phyloP scores from a whole-genome alignment of 2,797 vertebrate species.

The Miichthys miiuy region DNA sequence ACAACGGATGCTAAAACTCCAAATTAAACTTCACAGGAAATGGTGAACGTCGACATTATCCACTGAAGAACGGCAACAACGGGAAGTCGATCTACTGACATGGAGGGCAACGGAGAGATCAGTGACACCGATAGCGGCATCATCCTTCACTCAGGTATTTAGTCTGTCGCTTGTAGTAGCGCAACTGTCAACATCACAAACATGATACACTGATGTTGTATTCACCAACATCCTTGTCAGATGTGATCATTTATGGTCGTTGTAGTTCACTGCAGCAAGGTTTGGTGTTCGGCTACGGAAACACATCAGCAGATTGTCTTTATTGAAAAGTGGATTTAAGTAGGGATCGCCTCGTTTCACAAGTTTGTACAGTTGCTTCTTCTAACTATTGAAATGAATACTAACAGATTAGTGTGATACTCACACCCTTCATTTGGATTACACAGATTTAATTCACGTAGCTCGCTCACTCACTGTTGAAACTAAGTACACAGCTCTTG shows the following conservation, averaged over 20 bases:
- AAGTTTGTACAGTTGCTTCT: not conserved
- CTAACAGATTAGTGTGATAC: not conserved
- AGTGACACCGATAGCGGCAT: constrained; percentile 93
- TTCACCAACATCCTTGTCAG: not conserved
- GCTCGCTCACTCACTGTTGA: not conserved
- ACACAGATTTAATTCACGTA: not conserved
- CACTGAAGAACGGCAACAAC: constrained; percentile 60
- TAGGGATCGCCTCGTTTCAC: not conserved
- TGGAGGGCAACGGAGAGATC: constrained; percentile 90
- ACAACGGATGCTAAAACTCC: constrained; percentile 17
- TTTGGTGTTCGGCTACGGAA: no score
- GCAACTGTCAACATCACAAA: fast-evolving
- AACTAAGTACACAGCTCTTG: constrained; percentile 25
- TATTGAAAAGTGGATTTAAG: not conserved
- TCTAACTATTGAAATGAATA: not conserved
- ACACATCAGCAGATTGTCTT: not conserved
- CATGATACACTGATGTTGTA: no score
- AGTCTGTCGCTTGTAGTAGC: not conserved
- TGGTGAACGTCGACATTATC: constrained; percentile 53
- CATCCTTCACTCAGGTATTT: constrained; percentile 90
- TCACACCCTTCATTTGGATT: not conserved
- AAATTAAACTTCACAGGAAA: constrained; percentile 70
- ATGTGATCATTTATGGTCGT: no score
- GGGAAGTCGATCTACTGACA: constrained; percentile 64
- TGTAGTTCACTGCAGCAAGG: no score